Base-by-base conservation (phyloP, 2,888 invertebrate species). In the Drosophila neotestacea region DNA sequence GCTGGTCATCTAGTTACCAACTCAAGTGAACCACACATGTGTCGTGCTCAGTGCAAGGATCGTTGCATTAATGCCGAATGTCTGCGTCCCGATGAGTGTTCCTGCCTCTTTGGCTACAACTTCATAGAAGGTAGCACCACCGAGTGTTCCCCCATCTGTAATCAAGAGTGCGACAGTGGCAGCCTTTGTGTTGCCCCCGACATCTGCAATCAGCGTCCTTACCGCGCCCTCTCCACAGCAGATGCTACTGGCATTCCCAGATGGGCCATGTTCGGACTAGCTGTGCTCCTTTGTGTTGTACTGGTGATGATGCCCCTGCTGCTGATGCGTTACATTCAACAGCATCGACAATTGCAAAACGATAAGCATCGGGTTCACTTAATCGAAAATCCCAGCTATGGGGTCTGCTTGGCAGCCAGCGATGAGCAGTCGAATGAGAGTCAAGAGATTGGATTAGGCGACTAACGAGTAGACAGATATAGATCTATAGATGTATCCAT, bases 61-160 rank as follows among this genome's bases (percentile, higher is more conserved):
- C 81, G 74, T 4, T 92, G 92, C 66, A 85, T 92, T 28, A 92
- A 92, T 71, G 89, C 92, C 39, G 86, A 93, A 44, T 95, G 95
- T 82, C 93, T 93, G 4, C 93, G 93, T 0, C 94, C 95, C 0
- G 93, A 94, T 65, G 91, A 93, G 0, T 94, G 94, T 70, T 89
- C 91, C n/a, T 95, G 95, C 73, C 74, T 92, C 10, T 77, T 84
- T 1, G 93, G 93, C 1, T 93, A 93, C 83, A 76, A 76, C 4
- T 83, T 87, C 42, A 22, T 92, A 0, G 16, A 72, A 5, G 84
- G 70, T 62, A 92, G 92, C 48, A 65, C 44, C 10, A 80, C 69
- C 6, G 92, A 92, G 41, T 92, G 92, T 64, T 85, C 72, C 1
- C 92, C 92, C 0, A 22, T 81, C 1, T 92, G 92, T 66, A 81